These are phyloP conservation scores for Epinephelus coioides DNA, from an alignment of 2,797 vertebrate species.

Conservation along the genomic window DNA sequence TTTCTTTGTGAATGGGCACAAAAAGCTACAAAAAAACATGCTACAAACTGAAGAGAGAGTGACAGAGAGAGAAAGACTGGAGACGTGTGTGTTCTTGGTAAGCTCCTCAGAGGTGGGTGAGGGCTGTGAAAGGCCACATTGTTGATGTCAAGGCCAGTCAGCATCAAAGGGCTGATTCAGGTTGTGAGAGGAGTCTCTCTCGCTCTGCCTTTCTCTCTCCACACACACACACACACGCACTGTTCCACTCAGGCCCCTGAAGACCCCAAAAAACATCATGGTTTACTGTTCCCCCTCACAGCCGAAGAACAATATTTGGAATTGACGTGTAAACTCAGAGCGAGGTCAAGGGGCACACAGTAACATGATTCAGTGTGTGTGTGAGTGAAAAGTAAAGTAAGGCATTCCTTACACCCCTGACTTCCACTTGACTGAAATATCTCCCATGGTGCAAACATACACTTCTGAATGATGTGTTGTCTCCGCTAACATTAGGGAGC, in stretches of 20 bases:
- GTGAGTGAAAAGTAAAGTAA: slow-evolving; percentile 38
- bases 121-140: slow-evolving; percentile 87
- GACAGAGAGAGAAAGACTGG: slow-evolving; percentile 53
- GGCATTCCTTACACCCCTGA: slow-evolving; percentile 23
- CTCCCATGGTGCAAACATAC: slow-evolving; percentile 22
- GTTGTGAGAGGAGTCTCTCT: slow-evolving; percentile 55
- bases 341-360: slow-evolving; percentile 67
- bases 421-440: slow-evolving; percentile 47
- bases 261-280: slow-evolving; percentile 73
- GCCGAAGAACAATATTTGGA: slow-evolving; percentile 86
- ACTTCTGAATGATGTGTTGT: slow-evolving; percentile 29
- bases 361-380: slow-evolving; percentile 44
- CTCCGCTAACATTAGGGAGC: not conserved
- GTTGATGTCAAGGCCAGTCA: slow-evolving; percentile 84
- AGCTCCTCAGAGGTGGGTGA: slow-evolving; percentile 75
- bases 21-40: slow-evolving; percentile 58
- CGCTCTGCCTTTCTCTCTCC: slow-evolving; percentile 4
- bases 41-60: slow-evolving; percentile 59
- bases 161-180: slow-evolving; percentile 86
- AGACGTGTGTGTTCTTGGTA: slow-evolving; percentile 59
- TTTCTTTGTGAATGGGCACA: slow-evolving; percentile 76
- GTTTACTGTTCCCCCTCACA: slow-evolving; percentile 77
- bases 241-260: slow-evolving; percentile 48
- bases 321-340: slow-evolving; percentile 76
- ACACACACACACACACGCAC: slow-evolving; percentile 34